Percentiles rank a stretch among this genome's conserved stretches.
phyloP scores from a whole-genome alignment of 2,113 vertebrate genomes.

The Redunca redunca region DNA sequence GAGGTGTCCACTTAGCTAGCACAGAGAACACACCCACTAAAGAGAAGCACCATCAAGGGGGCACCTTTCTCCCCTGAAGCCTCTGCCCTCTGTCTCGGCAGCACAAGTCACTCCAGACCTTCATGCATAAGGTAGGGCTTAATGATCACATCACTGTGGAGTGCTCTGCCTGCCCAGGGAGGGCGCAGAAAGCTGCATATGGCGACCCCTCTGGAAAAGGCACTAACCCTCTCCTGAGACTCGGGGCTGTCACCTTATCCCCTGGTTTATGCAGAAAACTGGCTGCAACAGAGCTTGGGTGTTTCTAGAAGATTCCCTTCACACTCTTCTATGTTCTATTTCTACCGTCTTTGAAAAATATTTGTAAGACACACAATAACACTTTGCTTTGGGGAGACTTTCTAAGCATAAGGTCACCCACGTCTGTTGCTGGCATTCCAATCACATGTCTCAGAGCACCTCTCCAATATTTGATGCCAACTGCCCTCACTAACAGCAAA shows the following conservation, averaged over 20 bases:
- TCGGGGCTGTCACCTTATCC: fast-evolving
- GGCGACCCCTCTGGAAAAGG: too few relatives aligned
- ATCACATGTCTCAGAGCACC: not conserved
- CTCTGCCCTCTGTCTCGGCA: not conserved
- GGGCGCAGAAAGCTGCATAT: not conserved
- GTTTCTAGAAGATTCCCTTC: not conserved
- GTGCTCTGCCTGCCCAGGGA: fast-evolving
- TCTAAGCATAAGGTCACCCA: not conserved
- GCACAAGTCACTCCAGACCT: not conserved
- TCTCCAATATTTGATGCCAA: not conserved
- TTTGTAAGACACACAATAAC: too few relatives aligned
- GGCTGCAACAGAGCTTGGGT: not conserved
- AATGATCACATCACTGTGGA: not conserved
- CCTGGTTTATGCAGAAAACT: not conserved
- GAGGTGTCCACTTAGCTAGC: not conserved
- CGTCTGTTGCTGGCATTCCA: too few relatives aligned
- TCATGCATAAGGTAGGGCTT: not conserved
- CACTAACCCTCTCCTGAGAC: not conserved
- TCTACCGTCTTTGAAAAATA: not conserved
- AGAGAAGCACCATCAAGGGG: not conserved
- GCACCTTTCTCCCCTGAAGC: not conserved
- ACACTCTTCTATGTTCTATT: too few relatives aligned
- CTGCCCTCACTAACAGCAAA: not conserved
- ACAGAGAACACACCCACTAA: not conserved
- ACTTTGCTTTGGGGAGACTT: not conserved